Conservation (phyloP, 2,888 invertebrate species). For the Eupeodes luniger region DNA sequence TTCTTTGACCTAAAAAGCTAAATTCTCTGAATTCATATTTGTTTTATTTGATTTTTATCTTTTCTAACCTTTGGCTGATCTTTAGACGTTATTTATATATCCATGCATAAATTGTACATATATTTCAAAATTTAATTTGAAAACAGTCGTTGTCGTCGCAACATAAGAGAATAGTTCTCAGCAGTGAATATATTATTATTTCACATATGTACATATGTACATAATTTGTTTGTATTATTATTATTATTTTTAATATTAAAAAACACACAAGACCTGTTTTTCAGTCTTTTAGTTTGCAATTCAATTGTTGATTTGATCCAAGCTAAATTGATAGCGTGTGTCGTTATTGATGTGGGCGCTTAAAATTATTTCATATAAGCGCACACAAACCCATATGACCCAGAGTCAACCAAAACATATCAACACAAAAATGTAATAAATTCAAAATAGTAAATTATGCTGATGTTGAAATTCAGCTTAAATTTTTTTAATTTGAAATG, state of each 20-base stretch:
- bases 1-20: slow-evolving; percentile 10
- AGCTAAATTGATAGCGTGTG: slow-evolving; percentile 2
- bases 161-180: background rate
- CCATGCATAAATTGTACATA: background rate
- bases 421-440: slow-evolving; percentile 13
- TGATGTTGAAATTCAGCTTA: slow-evolving; percentile 25
- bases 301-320: slow-evolving; percentile 31
- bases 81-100: slow-evolving; percentile 18
- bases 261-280: slow-evolving; percentile 10
- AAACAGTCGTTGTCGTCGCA: background rate
- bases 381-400: slow-evolving; percentile 22
- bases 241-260: background rate
- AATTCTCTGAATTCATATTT: background rate
- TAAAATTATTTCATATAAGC: background rate
- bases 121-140: background rate
- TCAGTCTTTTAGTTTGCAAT: slow-evolving; percentile 7
- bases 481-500: background rate
- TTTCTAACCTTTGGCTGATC: slow-evolving; percentile 7
- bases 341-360: slow-evolving; percentile 32
- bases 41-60: background rate
- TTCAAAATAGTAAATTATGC: slow-evolving; percentile 11
- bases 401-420: slow-evolving; percentile 15
- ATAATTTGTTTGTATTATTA: background rate
- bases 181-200: background rate
- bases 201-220: background rate